Base-by-base conservation (phyloP, 2,113 vertebrate species). In the Cyanistes caeruleus region DNA sequence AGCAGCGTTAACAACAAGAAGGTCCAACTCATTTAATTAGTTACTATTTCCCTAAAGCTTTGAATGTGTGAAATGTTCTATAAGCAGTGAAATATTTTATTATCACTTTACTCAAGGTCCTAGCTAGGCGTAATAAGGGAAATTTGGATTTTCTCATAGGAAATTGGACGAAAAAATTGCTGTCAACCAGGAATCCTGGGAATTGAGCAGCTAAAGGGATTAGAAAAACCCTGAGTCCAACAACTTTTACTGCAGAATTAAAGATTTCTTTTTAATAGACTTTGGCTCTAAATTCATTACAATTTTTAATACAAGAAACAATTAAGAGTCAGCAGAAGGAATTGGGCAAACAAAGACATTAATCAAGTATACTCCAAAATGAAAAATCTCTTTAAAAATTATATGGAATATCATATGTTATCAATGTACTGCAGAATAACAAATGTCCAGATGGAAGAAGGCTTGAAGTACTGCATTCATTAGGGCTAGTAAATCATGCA, bases 391-490 rank as follows among this genome's bases (percentile, higher is more conserved):
- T 91, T 95, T 89, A 82, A 39, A 96, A 87, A 68, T 90, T 78
- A 30, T 62, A 24, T 63, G 52, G 93, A 96, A 96, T 72, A 89
- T 67, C 64, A 20, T 41, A 43, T 48, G 22, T 81, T 86, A 70
- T 24, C 56, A 89, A 89, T 31, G 15, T 41, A 52, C 44, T 89
- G 21, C 72, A 87, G 53, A 93, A 94, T 74, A 96, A 87, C 72
- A 92, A 63, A 91, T 95, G 52, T 95, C 88, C 91, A 97, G 90
- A 95, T 91, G 89, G 85, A 98, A 96, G 77, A 81, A 80, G 31
- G 51, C 18, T 97, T 89, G 59, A 96, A 97, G 39, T 87, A 73
- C 44, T 91, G n/a, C 53, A 78, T 95, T 93, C 37, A 93, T 93
- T 90, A 97, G 55, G 58, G 28, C 23, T 92, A 67, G 67, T 37